phyloP scores from a whole-genome alignment of 2,113 vertebrate genomes.

The Echinops telfairi region DNA sequence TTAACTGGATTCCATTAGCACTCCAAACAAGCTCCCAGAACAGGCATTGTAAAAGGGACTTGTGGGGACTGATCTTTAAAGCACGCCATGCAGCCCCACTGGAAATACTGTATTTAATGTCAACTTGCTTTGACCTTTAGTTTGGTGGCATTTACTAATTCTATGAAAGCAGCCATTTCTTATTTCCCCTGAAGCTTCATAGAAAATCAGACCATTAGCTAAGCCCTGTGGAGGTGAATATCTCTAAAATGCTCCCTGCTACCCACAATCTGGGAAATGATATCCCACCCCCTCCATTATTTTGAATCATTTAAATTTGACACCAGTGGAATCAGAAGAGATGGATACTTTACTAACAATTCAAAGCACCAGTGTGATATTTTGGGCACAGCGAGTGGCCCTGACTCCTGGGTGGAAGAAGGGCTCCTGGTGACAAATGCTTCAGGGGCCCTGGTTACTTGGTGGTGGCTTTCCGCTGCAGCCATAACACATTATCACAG shows the following conservation, averaged over 20 bases:
- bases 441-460: not conserved
- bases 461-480: not conserved
- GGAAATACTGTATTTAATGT: conserved; percentile 68
- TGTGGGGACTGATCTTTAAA: conserved; percentile 42
- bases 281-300: not conserved
- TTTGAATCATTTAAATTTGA: conserved; percentile 56
- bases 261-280: not conserved
- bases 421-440: not conserved
- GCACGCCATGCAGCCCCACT: not conserved
- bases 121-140: conserved; percentile 67
- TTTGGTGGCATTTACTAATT: conserved; percentile 75
- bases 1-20: conserved; percentile 33
- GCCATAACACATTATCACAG: not conserved
- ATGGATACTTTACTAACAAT: conserved; percentile 24
- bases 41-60: not conserved
- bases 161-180: conserved; percentile 61
- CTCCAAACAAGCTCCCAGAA: conserved; percentile 31
- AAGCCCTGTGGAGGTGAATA: not conserved
- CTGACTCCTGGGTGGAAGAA: not conserved
- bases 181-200: conserved; percentile 15
- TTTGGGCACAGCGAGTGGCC: not conserved
- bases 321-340: conserved; percentile 17
- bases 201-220: conserved; percentile 32
- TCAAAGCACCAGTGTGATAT: conserved; percentile 22
- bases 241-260: not conserved